Percentiles rank a stretch among this genome's conserved stretches.
These are phyloP conservation scores for Nephotettix cincticeps DNA, from an alignment of 1,140 invertebrate species.

Conservation along the genomic window DNA sequence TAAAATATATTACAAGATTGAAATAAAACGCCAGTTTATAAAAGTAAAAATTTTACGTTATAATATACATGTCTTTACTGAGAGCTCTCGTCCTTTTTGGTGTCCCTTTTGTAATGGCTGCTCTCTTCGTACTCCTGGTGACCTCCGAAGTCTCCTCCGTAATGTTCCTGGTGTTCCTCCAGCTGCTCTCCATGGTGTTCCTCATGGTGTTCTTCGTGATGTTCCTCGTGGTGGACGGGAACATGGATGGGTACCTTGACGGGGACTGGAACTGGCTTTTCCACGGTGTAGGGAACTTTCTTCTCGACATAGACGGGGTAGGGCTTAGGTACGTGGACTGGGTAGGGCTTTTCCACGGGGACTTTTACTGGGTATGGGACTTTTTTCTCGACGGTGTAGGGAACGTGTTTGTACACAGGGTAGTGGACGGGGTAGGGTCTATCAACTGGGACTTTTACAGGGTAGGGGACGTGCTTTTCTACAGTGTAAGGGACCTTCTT, in stretches of 20 bases:
- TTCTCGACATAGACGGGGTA: constrained; percentile 55
- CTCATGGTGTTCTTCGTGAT: constrained; percentile 36
- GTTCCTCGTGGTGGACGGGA: constrained; percentile 45
- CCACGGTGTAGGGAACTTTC: constrained; percentile 47
- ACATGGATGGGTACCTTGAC: constrained; percentile 61
- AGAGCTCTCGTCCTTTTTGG: too few species aligned
- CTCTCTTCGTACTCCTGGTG: too few species aligned
- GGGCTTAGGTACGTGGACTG: constrained; percentile 51
- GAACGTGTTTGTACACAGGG: constrained; percentile 66
- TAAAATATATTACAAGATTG: too few species aligned
- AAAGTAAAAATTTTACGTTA: too few species aligned
- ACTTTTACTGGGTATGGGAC: constrained; percentile 44
- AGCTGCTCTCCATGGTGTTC: constrained; percentile 27
- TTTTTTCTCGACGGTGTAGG: constrained; percentile 59
- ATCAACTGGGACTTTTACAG: constrained; percentile 55
- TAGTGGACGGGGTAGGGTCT: constrained; percentile 58
- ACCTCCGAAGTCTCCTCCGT: too few species aligned
- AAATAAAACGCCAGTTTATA: too few species aligned
- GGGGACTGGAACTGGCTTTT: constrained; percentile 46
- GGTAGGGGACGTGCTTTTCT: neutral
- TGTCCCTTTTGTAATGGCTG: too few species aligned
- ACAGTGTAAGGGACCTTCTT: constrained; percentile 42
- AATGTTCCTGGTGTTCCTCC: neutral
- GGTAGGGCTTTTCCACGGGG: constrained; percentile 41
- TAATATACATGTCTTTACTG: too few species aligned